Evolutionary conservation across 1,140 invertebrate genomes (phyloP).

Genomic region (Leptoteleia sp.): DNA sequence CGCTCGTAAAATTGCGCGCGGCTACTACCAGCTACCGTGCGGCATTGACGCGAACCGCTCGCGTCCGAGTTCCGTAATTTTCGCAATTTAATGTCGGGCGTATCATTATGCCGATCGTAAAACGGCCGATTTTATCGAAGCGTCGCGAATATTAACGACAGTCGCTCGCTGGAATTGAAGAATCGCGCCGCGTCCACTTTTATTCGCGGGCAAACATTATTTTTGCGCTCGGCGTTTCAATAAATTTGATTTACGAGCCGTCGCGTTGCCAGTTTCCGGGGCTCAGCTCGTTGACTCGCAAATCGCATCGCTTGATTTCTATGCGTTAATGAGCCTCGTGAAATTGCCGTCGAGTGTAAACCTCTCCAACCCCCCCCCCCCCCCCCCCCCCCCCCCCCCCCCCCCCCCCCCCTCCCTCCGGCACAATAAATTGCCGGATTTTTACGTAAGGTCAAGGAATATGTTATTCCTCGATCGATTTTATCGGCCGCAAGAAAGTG

Average conservation of each 20-base stretch:
- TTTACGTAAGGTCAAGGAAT: conserved; percentile 57
- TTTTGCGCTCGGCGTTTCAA: too few relatives aligned
- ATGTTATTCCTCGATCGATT: conserved; percentile 51
- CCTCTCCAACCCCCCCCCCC: too few relatives aligned
- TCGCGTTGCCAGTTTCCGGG: too few relatives aligned
- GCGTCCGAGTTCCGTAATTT: conserved; percentile 55
- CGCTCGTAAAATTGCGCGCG: conserved; percentile 53
- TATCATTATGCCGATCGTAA: conserved; percentile 51
- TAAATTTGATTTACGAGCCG: too few relatives aligned
- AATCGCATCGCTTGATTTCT: background rate
- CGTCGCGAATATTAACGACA: conserved; percentile 42
- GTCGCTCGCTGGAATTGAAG: conserved; percentile 24
- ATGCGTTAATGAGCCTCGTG: too few relatives aligned
- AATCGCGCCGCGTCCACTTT: conserved; percentile 6
- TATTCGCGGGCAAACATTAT: background rate
- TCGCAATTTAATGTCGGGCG: conserved; percentile 51
- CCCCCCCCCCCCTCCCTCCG: too few relatives aligned
- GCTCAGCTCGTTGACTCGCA: background rate
- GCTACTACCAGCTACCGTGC: conserved; percentile 49
- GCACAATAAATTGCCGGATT: conserved; percentile 4
- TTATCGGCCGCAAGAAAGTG: conserved; percentile 62
- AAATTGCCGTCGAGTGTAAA: too few relatives aligned
- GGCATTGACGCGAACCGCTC: conserved; percentile 53
- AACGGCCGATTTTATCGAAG: conserved; percentile 46
- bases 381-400: too few relatives aligned